Evolutionary conservation across 2,797 vertebrate species (phyloP), one percentile per base, ranked within the genome.

Genomic region (Epinephelus malabaricus): DNA sequence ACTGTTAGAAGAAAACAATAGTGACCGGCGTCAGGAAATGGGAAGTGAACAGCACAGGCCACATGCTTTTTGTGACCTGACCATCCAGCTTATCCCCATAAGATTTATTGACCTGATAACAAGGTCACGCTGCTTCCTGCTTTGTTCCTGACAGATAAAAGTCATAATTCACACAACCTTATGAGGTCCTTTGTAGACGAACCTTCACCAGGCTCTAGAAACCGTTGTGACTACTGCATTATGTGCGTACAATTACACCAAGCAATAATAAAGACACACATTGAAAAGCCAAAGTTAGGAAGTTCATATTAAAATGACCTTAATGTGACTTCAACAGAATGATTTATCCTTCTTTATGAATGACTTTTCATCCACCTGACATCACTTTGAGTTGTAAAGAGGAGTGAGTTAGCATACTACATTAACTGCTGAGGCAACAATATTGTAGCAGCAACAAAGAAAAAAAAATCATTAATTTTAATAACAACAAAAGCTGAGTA

Each of bases 401-500:
- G n/a, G 40, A n/a, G 40, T 64, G 46, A 47, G 45, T 34, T 7
- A 2, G n/a, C 43, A 23, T 25, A 27, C 13, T 51, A n/a, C 45
- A 30, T 17, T 11, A 38, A 18, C n/a, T 23, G 40, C 17, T 51
- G 54, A 49, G 27, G n/a, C 34, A 47, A 34, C 47, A 43, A 65
- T 56, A 51, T 27, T 54, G 59, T 23, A 67, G 54, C 54, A 51
- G 30, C 27, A 59, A 8, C 18, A 27, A 27, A 27, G n/a, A 55
- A 34, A 55, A 70, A 27, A 56, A 45, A 25, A 14, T 17, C 7
- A 64, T 47, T 62, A 5, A 23, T 46, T 73, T 55, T 50, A 49
- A 50, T 47, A 43, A 38, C 14, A 45, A 54, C 47, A 70, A 38
- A 27, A 49, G n/a, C 21, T 68, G 50, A 56, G 18, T 43, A 23